phyloP scores from a whole-genome alignment of 2,797 vertebrate species.

The Potorous gilbertii region DNA sequence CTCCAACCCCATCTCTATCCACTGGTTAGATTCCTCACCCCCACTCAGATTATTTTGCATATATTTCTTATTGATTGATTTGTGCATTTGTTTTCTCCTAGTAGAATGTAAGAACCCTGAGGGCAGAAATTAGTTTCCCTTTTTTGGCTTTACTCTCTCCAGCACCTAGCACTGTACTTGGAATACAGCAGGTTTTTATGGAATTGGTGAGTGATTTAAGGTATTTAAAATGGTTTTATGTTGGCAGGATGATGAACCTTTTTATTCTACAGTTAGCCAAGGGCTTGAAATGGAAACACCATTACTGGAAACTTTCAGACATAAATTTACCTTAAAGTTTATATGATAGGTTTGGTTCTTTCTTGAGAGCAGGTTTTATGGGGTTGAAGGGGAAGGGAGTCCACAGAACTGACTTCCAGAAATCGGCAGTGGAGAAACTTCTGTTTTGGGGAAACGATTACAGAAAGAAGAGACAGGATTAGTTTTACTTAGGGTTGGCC shows the following conservation, averaged over 20 bases:
- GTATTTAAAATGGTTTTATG: neutral
- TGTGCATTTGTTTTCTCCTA: neutral
- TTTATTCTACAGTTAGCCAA: conserved; percentile 1
- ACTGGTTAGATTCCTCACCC: neutral
- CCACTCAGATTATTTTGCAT: neutral
- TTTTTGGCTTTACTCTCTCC: neutral
- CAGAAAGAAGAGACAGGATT: neutral
- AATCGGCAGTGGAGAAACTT: neutral
- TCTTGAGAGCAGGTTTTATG: neutral
- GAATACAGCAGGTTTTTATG: neutral
- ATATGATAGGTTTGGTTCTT: neutral
- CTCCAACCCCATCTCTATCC: too few relatives aligned
- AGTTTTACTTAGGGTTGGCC: neutral
- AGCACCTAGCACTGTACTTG: neutral
- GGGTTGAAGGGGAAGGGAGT: neutral
- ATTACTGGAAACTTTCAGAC: neutral
- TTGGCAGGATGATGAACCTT: neutral
- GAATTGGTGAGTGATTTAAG: neutral
- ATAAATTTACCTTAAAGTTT: neutral
- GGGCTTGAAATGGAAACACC: neutral
- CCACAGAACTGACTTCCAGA: neutral
- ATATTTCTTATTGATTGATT: neutral
- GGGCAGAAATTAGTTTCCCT: neutral
- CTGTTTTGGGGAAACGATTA: neutral
- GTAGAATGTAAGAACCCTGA: neutral